These are phyloP conservation scores for Drosophila buzzatii DNA, from an alignment of 2,888 invertebrate genomes.

Conservation along the genomic window DNA sequence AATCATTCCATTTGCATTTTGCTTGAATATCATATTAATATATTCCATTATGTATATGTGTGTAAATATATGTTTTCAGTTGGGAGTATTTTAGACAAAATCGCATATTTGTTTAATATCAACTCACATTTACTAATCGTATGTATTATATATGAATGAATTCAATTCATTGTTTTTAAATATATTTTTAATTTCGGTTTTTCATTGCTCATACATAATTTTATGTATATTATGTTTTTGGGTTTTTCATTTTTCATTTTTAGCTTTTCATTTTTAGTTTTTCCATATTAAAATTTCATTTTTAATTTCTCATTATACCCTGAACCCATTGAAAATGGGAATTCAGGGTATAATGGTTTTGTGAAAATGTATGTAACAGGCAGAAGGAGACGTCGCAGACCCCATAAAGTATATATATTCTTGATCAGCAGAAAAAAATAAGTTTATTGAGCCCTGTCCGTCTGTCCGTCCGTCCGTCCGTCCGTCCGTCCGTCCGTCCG, in stretches of 20 bases:
- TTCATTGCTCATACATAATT: neutral
- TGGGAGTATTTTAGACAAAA: slow-evolving; percentile 14
- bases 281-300: neutral
- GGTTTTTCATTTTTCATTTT: neutral
- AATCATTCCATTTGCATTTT: slow-evolving; percentile 10
- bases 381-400: too few species aligned
- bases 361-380: too few species aligned
- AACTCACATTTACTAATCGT: slow-evolving; percentile 12
- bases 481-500: too few species aligned
- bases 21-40: slow-evolving; percentile 1
- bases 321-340: too few species aligned
- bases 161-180: slow-evolving; percentile 1
- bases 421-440: too few species aligned
- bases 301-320: neutral
- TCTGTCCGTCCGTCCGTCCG: too few species aligned
- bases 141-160: slow-evolving; percentile 4
- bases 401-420: too few species aligned
- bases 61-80: neutral
- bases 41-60: neutral
- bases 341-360: too few species aligned
- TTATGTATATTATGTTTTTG: neutral
- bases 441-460: too few species aligned
- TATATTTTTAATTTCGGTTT: neutral
- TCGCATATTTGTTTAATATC: slow-evolving; percentile 10
- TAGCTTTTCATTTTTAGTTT: neutral